Base-by-base conservation (phyloP, 2,888 invertebrate genomes). In the Cyrtodaria siliqua region DNA sequence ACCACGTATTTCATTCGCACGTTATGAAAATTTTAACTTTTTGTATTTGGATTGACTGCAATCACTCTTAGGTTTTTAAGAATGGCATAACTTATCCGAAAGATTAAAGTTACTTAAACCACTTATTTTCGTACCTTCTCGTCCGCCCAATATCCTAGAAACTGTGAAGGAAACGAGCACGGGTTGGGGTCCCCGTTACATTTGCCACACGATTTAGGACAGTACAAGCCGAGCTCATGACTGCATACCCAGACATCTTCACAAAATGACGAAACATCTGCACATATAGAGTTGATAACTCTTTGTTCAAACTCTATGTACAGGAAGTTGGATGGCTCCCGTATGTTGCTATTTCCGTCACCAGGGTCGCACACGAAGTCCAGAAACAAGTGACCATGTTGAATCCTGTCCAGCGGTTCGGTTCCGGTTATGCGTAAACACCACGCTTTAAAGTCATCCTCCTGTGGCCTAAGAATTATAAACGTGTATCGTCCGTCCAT, bases 351-450 rank as follows among this genome's bases (percentile, higher is more conserved):
- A 50, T 70, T 82, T 9, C 75, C 74, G 33, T 76, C 80, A 16
- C 83, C 81, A 0, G 86, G 84, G 50, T 89, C 89, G 63, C 89
- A 89, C 12, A 88, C 83, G 23, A 86, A 77, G 64, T 90, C 85
- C 44, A 87, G 62, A 76, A 88, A 89, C 20, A 90, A 67, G 66
- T 87, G 79, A 1, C 82, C 87, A 27, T 73, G 71, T 55, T 76
- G 72, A 18, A 88, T 83, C 47, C 84, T 74, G 26, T 26, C 55
- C 20, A 53, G 24, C 16, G 57, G 56, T 8, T 83, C 74, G 2
- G 83, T 50, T 40, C 74, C 86, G 2, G 78, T 71, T 18, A 87
- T 71, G 2, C 90, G 71, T 49, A 89, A 66, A 57, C 89, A 89
- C 83, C 86, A 86, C 1, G 79, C 75, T 24, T 79, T 72, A 42